A percentile compares a stretch with the other conserved stretches of the same genome.
These are phyloP conservation scores for Drosophila lutescens DNA, from an alignment of 2,888 invertebrate genomes.

Conservation along the genomic window DNA sequence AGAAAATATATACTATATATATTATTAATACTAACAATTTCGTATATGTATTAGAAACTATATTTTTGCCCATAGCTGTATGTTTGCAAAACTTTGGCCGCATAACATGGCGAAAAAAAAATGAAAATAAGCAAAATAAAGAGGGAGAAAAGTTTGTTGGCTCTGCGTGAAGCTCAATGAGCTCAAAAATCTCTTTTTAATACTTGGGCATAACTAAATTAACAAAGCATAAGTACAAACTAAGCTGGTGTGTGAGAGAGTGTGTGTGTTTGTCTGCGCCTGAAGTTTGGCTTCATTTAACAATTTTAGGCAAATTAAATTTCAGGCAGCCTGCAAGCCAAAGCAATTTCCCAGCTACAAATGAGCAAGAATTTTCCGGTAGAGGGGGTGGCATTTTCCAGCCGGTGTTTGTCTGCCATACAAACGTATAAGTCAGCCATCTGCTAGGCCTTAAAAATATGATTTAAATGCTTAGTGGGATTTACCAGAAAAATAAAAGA, in stretches of 20 bases:
- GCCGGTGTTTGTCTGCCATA: not conserved
- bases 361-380: conserved; percentile 6
- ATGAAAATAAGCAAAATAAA: not conserved
- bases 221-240: conserved; percentile 45
- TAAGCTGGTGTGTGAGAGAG: conserved; percentile 6
- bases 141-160: conserved; percentile 47
- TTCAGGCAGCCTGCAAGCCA: conserved; percentile 7
- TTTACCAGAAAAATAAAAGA: not conserved
- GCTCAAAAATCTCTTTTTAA: conserved; percentile 80
- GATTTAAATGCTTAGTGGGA: not conserved
- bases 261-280: conserved; percentile 14
- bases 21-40: too few species aligned
- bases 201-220: conserved; percentile 79
- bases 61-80: not conserved
- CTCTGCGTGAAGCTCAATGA: conserved; percentile 65
- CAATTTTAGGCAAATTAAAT: conserved; percentile 30
- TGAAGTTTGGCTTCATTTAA: conserved; percentile 38
- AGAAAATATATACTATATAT: not conserved
- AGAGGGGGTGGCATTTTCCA: not conserved
- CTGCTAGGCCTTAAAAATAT: not conserved
- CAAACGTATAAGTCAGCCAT: conserved; percentile 2
- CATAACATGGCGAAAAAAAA: not conserved
- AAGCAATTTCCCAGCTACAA: conserved; percentile 21
- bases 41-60: not conserved
- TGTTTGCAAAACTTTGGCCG: conserved; percentile 3